Conservation (phyloP, 2,888 invertebrate genomes). For the Calameuta idolon region DNA sequence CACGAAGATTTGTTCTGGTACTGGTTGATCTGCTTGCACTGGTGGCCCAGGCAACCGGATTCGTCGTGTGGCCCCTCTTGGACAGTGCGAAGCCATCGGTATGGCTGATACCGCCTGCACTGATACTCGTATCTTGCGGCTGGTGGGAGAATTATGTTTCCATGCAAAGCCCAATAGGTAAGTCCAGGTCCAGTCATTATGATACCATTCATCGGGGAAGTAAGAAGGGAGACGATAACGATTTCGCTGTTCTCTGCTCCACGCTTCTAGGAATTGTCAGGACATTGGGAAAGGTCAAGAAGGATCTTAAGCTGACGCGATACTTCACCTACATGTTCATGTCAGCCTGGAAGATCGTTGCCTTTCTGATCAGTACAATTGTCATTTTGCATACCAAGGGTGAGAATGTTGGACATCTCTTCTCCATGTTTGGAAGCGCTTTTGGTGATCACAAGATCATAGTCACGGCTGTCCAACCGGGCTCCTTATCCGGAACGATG, state of each 20-base stretch:
- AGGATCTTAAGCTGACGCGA: conserved; percentile 81
- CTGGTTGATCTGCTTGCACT: conserved; percentile 88
- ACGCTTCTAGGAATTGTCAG: conserved; percentile 74
- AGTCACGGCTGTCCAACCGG: conserved; percentile 76
- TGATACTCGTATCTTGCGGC: conserved; percentile 88
- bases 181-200: conserved; percentile 25
- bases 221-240: background rate
- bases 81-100: conserved; percentile 78
- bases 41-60: conserved; percentile 89
- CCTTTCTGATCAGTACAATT: conserved; percentile 82
- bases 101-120: conserved; percentile 88
- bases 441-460: conserved; percentile 85
- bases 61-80: conserved; percentile 91
- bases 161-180: conserved; percentile 84
- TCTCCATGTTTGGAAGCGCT: conserved; percentile 79
- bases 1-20: conserved; percentile 81
- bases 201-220: background rate
- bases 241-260: background rate
- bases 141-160: conserved; percentile 99
- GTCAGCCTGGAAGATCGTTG: conserved; percentile 89
- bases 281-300: conserved; percentile 81
- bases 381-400: conserved; percentile 81
- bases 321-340: conserved; percentile 93
- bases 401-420: conserved; percentile 82
- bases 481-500: conserved; percentile 62